Percentiles rank a stretch among this genome's conserved stretches.
Conservation (phyloP, 2,888 invertebrate genomes). For the Baccha elongata region DNA sequence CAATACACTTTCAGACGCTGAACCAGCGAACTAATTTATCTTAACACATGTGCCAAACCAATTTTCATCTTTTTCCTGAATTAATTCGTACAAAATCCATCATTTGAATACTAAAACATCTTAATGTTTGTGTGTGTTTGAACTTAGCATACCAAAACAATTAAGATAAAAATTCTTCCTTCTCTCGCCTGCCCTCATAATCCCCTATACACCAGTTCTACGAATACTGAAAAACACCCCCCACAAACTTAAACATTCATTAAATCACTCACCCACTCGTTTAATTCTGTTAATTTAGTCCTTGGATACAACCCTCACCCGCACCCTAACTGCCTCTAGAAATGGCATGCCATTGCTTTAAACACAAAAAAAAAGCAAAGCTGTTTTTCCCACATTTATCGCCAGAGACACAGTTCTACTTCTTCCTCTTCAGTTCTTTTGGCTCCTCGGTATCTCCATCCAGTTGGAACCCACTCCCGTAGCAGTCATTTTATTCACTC, state of each 20-base stretch:
- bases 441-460: conserved; percentile 14
- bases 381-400: conserved; percentile 72
- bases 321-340: neutral
- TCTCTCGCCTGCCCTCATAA: conserved; percentile 11
- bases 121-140: neutral
- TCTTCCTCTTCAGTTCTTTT: conserved; percentile 34
- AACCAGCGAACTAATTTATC: too few relatives aligned
- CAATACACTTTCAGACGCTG: too few relatives aligned
- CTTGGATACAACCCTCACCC: conserved; percentile 43
- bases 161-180: conserved; percentile 6
- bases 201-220: conserved; percentile 12
- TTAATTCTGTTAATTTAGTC: conserved; percentile 74
- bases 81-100: neutral
- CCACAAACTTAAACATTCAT: conserved; percentile 63
- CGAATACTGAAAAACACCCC: conserved; percentile 34
- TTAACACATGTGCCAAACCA: too few relatives aligned
- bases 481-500: conserved; percentile 52
- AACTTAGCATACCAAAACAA: conserved; percentile 9
- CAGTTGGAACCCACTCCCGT: conserved; percentile 20
- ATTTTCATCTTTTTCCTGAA: neutral
- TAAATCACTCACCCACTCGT: conserved; percentile 74
- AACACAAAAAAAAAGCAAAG: conserved; percentile 37
- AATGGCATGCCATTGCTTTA: conserved; percentile 11
- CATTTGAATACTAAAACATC: neutral
- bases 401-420: conserved; percentile 70